These are phyloP conservation scores for Virgularia gustaviana DNA, from an alignment of 92 coral and sea anemone species.

Conservation along the genomic window DNA sequence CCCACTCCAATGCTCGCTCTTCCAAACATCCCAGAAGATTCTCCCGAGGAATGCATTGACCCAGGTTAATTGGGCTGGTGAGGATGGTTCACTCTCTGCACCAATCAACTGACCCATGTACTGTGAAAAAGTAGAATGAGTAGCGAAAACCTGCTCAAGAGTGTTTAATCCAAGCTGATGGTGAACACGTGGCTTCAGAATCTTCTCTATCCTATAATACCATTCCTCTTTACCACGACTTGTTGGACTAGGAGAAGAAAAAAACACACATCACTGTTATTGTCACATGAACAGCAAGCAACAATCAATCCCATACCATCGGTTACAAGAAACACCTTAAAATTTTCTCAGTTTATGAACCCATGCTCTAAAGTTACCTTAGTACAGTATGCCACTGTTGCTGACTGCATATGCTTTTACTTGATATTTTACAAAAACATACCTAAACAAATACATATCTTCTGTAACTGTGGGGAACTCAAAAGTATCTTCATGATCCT, in stretches of 20 bases:
- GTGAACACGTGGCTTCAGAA: constrained; percentile 21
- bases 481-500: not conserved
- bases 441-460: constrained; percentile 28
- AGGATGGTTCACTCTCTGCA: constrained; percentile 46
- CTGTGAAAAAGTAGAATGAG: constrained; percentile 65
- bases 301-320: too few relatives aligned
- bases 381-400: constrained; percentile 27
- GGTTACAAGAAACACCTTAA: too few relatives aligned
- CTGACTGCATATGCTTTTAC: too few relatives aligned
- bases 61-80: constrained; percentile 77
- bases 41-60: constrained; percentile 91
- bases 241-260: constrained; percentile 78
- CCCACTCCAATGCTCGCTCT: constrained; percentile 91
- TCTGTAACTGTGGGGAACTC: constrained; percentile 19
- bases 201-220: constrained; percentile 46
- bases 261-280: too few relatives aligned
- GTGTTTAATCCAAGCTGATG: not conserved
- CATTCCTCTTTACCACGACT: constrained; percentile 97
- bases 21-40: constrained; percentile 98
- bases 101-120: constrained; percentile 82
- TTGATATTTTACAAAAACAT: too few relatives aligned
- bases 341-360: constrained; percentile 47
- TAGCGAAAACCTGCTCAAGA: constrained; percentile 11
- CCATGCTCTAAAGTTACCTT: constrained; percentile 35
- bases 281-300: too few relatives aligned